Base-by-base conservation (phyloP, 2,888 invertebrate genomes). In the Neocrepidodera transversa region DNA sequence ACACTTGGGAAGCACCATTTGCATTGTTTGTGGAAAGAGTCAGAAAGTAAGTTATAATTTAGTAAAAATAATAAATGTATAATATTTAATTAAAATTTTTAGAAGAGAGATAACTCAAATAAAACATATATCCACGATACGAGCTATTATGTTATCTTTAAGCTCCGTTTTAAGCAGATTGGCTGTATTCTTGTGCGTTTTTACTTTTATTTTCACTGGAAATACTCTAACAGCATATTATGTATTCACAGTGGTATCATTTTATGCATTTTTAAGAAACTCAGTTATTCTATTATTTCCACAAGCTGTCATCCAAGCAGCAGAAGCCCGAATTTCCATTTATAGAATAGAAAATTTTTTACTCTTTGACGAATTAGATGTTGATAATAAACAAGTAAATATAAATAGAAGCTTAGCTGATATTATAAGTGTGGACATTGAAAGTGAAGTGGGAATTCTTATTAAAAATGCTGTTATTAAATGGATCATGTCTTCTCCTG, bases 131-230 rank as follows among this genome's bases (percentile, higher is more conserved):
- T 86, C 88, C 0, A 85, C 85, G 78, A 82, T 88, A 57, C 82
- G 85, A 71, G 87, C 86, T 0, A 84, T 87, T 65, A 86, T 85
- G n/a, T 80, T 85, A 18, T 86, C 88, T 0, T 76, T 85, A 61
- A 77, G 85, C 71, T 88, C 94, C 47, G 93, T 92, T 74, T 90
- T 93, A 0, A 90, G 92, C 71, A 87, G 95, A 66, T 84, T 92
- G 32, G 90, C 94, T 0, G 82, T 94, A n/a, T 92, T 89, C 74
- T 85, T 92, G 51, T 92, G 92, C 2, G 84, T 95, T 48, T 81
- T 92, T 23, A 85, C 89, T 0, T 93, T 88, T 72, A 88, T 90
- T 5, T 79, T 92, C 1, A 79, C 86, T 62, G 90, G 89, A 16
- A 73, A 81, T 54, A 66, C 65, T n/a, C 69, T 82, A 62, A 79